A percentile compares a stretch with the other conserved stretches of the same genome.
phyloP scores from a whole-genome alignment of 2,888 invertebrate species.

The Drosophila longiperda region DNA sequence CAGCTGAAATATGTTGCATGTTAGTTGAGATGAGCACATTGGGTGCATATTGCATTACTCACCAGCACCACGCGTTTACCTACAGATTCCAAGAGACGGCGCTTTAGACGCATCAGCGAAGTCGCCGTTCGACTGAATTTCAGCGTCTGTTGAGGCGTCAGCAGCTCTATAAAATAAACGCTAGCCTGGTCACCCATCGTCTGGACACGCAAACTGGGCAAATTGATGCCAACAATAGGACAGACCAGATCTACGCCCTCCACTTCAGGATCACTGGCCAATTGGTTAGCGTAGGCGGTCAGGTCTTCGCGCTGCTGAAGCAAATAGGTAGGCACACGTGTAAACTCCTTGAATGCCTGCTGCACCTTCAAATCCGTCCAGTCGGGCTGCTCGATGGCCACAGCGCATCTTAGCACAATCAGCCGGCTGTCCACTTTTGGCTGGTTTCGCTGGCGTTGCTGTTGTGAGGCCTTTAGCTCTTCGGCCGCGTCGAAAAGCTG shows the following conservation, averaged over 20 bases:
- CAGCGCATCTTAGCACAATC: conserved; percentile 77
- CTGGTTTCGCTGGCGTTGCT: conserved; percentile 59
- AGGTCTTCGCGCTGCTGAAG: conserved; percentile 70
- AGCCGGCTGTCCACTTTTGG: conserved; percentile 83
- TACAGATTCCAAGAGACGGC: conserved; percentile 71
- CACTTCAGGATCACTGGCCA: conserved; percentile 64
- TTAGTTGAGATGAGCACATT: not conserved
- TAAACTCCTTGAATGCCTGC: conserved; percentile 63
- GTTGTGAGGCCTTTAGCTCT: conserved; percentile 61
- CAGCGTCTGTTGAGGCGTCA: conserved; percentile 76
- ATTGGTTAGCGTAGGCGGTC: conserved; percentile 55
- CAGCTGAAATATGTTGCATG: conserved; percentile 37
- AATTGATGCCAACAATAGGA: conserved; percentile 82
- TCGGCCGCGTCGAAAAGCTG: conserved; percentile 74
- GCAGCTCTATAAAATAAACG: conserved; percentile 75
- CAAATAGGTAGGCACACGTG: conserved; percentile 75
- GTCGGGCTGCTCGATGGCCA: conserved; percentile 81
- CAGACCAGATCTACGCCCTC: conserved; percentile 68
- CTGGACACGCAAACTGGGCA: conserved; percentile 79
- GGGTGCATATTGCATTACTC: conserved; percentile 18
- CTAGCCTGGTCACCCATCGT: conserved; percentile 37
- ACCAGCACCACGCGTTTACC: conserved; percentile 80
- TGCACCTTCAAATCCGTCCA: conserved; percentile 53
- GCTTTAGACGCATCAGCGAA: conserved; percentile 77
- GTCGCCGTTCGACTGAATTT: conserved; percentile 73